Conservation (phyloP, 2,797 vertebrate species). For the Micromesistius poutassou region DNA sequence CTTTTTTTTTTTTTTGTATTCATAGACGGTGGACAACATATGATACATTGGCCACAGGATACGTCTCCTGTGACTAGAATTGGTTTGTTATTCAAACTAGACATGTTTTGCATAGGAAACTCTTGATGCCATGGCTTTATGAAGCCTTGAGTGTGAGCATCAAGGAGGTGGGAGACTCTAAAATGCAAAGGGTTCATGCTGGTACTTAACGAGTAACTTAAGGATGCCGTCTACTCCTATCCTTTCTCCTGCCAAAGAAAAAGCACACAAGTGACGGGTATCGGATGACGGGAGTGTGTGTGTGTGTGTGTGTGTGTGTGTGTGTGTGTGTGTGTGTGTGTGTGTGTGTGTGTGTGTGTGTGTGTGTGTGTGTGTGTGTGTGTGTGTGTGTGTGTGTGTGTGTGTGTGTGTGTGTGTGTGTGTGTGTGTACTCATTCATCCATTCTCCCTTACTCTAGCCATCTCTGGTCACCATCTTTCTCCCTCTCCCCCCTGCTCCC, state of each 20-base stretch:
- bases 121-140: too few relatives aligned
- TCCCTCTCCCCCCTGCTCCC: background rate
- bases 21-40: background rate
- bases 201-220: background rate
- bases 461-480: conserved; percentile 1
- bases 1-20: background rate
- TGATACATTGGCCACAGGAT: background rate
- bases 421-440: background rate
- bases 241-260: background rate
- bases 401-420: conserved; percentile 10
- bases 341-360: conserved; percentile 11
- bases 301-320: conserved; percentile 7
- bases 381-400: conserved; percentile 1
- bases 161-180: too few relatives aligned
- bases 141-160: background rate
- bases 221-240: background rate
- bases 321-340: conserved; percentile 7
- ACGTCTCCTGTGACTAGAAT: background rate
- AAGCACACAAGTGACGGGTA: conserved; percentile 19
- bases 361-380: conserved; percentile 10
- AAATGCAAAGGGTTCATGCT: too few relatives aligned
- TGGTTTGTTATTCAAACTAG: background rate
- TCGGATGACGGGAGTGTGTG: conserved; percentile 18
- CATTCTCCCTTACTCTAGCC: background rate
- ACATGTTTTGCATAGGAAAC: background rate